phyloP scores from a whole-genome alignment of 1,140 invertebrate species.

The Drosophila sproati region DNA sequence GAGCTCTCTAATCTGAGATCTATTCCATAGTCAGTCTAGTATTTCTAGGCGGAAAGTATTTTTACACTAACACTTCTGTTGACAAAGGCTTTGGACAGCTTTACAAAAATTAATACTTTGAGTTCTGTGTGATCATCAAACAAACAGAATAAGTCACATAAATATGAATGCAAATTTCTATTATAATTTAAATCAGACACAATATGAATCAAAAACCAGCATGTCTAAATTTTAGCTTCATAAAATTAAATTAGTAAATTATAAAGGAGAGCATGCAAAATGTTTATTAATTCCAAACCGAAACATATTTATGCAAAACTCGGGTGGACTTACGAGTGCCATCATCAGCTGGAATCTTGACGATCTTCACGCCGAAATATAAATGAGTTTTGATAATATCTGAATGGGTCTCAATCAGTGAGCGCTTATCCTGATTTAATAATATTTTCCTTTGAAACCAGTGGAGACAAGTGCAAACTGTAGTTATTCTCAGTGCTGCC shows the following conservation, averaged over 20 bases:
- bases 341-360: slow-evolving; percentile 4
- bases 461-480: slow-evolving; percentile 61
- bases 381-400: slow-evolving; percentile 34
- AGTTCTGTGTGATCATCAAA: too few relatives aligned
- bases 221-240: too few relatives aligned
- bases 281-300: not conserved
- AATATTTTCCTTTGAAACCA: slow-evolving; percentile 35
- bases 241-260: not conserved
- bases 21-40: too few relatives aligned
- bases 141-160: too few relatives aligned
- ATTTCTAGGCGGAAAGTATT: slow-evolving; percentile 2
- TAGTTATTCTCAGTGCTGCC: slow-evolving; percentile 26
- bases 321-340: not conserved
- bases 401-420: slow-evolving; percentile 11
- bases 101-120: too few relatives aligned
- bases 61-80: not conserved
- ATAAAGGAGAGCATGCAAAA: not conserved
- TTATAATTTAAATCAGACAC: too few relatives aligned
- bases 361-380: slow-evolving; percentile 32
- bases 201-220: too few relatives aligned
- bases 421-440: slow-evolving; percentile 30
- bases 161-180: too few relatives aligned
- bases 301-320: not conserved
- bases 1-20: not conserved
- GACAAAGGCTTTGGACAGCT: not conserved